Base-by-base conservation (phyloP, 2,797 vertebrate genomes). In the Danio albolineatus region DNA sequence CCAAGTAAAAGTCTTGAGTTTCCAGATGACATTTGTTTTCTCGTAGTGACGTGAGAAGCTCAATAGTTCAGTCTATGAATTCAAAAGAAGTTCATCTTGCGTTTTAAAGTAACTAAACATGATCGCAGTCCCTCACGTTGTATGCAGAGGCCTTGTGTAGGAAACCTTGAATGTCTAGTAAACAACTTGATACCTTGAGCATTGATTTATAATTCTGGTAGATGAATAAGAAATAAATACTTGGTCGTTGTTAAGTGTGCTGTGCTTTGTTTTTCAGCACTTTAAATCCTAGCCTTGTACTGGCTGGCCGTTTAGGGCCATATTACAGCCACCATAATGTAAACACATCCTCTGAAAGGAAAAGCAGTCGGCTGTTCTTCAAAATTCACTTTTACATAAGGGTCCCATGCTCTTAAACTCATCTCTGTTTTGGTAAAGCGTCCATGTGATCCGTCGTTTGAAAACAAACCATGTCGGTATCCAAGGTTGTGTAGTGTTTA, bases 281-380 rank as follows among this genome's bases (percentile, higher is more conserved):
- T 54, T 64, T 17, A 72, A 79, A 72, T 70, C 66, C 19, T 12
- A 51, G 65, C 28, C 56, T 49, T 17, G 2, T n/a, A 53, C 17
- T 39, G 13, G 21, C 56, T 61, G 56, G 9, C 76, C 56, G 76
- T 70, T 60, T 78, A 78, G 54, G 76, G 76, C 65, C 17, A 49
- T 70, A 53, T 78, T 69, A 70, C 66, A 61, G 56, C 13, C 38
- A 48, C 65, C 10, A 16, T 61, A 61, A 70, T 70, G 44, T 70
- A 70, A 78, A 70, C 76, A 51, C 7, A 51, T 53, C 56, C 49
- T 12, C 76, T 60, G 44, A 70, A 70, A 70, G 56, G 56, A 78
- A 78, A 78, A 78, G 65, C 44, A 48, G 7, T 49, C 28, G 43
- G 21, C 44, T 21, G 65, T 28, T 70, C 43, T 78, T 70, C 54